Percentiles rank a stretch among this genome's conserved stretches.
Conservation (phyloP, 2,797 vertebrate species). For the Phataginus tetradactyla region DNA sequence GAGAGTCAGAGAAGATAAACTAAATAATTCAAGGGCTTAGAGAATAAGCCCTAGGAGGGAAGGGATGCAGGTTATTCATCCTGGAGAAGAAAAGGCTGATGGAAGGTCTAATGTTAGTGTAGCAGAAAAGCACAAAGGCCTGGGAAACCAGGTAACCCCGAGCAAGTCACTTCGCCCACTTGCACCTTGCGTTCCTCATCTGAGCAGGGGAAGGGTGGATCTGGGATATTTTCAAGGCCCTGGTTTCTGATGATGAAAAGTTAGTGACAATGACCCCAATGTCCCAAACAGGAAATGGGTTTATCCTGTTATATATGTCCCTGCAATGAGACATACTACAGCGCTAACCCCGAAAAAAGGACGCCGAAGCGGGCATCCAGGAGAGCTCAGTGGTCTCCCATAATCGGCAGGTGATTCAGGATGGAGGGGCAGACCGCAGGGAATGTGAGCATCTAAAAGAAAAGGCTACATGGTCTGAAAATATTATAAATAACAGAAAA, state of each 20-base stretch:
- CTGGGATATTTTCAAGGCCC: neutral
- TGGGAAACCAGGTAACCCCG: neutral
- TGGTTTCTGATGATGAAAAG: neutral
- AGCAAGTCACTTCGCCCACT: neutral
- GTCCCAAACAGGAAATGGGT: neutral
- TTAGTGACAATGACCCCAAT: neutral
- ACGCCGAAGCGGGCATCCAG: neutral
- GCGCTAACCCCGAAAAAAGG: neutral
- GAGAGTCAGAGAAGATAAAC: constrained; percentile 5
- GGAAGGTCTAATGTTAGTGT: neutral
- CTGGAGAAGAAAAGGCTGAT: neutral
- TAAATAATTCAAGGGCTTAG: constrained; percentile 70
- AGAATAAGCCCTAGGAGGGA: constrained; percentile 43
- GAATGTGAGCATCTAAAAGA: neutral
- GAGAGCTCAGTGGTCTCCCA: neutral
- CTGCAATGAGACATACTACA: neutral
- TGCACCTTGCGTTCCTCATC: neutral
- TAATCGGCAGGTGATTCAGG: neutral
- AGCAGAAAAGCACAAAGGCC: neutral
- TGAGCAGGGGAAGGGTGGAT: neutral
- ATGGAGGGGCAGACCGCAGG: neutral
- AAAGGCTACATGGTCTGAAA: neutral
- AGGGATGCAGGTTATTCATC: neutral
- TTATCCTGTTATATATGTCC: neutral
- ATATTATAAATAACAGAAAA: neutral